A percentile compares a stretch with the other conserved stretches of the same genome.
Conservation (phyloP, 2,113 vertebrate genomes). For the Myrmecophaga tridactyla region DNA sequence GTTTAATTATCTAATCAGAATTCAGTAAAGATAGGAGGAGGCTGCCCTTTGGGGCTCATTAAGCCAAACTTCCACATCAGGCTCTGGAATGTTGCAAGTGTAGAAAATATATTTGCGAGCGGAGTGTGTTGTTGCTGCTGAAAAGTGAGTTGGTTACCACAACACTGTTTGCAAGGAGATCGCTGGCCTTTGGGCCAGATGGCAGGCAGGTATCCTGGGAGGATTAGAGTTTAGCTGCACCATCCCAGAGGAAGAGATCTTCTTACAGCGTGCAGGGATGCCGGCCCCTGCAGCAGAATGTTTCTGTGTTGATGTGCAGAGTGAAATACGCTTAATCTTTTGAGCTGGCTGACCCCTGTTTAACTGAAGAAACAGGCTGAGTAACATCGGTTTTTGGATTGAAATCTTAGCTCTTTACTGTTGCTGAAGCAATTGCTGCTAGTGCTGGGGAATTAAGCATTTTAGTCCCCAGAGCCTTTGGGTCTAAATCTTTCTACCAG, state of each 20-base stretch:
- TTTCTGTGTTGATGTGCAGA: not conserved
- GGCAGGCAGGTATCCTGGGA: not conserved
- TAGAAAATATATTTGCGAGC: not conserved
- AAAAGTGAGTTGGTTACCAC: not conserved
- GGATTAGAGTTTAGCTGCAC: not conserved
- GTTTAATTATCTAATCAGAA: slow-evolving; percentile 51
- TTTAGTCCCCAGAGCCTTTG: not conserved
- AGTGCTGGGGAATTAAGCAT: not conserved
- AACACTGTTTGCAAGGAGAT: not conserved
- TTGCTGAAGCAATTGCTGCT: not conserved
- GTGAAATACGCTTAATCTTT: not conserved
- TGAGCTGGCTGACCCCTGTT: not conserved
- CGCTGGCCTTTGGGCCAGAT: not conserved
- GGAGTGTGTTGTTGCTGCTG: not conserved
- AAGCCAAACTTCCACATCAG: not conserved
- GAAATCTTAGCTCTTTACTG: slow-evolving; percentile 18
- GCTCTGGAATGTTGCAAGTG: not conserved
- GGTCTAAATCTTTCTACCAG: slow-evolving; percentile 3
- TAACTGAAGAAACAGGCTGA: not conserved
- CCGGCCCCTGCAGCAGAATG: not conserved
- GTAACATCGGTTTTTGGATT: not conserved
- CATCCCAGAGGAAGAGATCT: not conserved
- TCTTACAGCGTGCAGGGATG: accelerated
- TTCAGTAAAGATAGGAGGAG: not conserved
- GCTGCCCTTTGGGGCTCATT: slow-evolving; percentile 35